A percentile compares a stretch with the other conserved stretches of the same genome.
phyloP scores from a whole-genome alignment of 1,140 invertebrate genomes.

The Apis cerana region DNA sequence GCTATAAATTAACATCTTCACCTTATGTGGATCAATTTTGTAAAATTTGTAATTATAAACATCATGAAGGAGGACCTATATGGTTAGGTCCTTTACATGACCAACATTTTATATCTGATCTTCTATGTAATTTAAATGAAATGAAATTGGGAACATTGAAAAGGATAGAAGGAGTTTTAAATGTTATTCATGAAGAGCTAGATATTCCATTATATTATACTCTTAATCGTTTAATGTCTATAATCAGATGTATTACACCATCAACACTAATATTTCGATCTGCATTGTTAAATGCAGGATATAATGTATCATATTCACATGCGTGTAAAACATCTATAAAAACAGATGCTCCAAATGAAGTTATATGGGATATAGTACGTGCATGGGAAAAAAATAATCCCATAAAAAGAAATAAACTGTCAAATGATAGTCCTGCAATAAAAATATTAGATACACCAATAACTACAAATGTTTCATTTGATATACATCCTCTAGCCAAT shows the following conservation, averaged over 20 bases:
- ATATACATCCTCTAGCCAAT: constrained; percentile 87
- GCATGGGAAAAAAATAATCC: constrained; percentile 86
- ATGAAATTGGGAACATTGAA: constrained; percentile 85
- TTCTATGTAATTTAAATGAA: constrained; percentile 75
- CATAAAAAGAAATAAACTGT: constrained; percentile 78
- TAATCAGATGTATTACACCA: constrained; percentile 72
- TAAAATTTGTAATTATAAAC: constrained; percentile 87
- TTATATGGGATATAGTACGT: constrained; percentile 97
- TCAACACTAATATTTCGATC: constrained; percentile 86
- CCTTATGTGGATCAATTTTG: constrained; percentile 87
- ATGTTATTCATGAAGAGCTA: constrained; percentile 90
- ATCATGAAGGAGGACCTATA: constrained; percentile 95
- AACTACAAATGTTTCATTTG: constrained; percentile 82
- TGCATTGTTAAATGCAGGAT: constrained; percentile 96
- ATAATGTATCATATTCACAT: constrained; percentile 96
- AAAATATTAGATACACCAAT: constrained; percentile 83
- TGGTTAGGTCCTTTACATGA: constrained; percentile 95
- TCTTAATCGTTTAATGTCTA: constrained; percentile 82
- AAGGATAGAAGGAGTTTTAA: constrained; percentile 88
- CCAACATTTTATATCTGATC: constrained; percentile 86
- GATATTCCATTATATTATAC: constrained; percentile 95
- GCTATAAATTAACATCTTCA: constrained; percentile 84
- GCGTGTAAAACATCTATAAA: constrained; percentile 94
- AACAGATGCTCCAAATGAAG: constrained; percentile 92
- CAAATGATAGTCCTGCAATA: constrained; percentile 80